These are phyloP conservation scores for Sapajus apella DNA, from an alignment of 2,113 vertebrate species.

Conservation along the genomic window DNA sequence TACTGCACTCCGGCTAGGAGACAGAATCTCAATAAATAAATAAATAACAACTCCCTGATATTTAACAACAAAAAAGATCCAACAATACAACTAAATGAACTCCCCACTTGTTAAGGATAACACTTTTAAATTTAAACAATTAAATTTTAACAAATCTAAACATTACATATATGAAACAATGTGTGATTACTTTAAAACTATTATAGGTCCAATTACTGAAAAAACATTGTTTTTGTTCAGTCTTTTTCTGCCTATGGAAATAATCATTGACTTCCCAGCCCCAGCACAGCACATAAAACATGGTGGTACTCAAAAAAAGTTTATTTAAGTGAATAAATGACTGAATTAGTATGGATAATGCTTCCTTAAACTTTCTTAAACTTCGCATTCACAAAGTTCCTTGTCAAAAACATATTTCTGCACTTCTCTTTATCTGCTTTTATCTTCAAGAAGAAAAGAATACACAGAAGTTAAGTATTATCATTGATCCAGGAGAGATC, in stretches of 20 bases:
- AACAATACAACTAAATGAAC: neutral
- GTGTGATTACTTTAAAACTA: neutral
- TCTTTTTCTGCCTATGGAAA: neutral
- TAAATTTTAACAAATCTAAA: neutral
- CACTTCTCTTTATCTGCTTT: neutral
- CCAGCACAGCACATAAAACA: neutral
- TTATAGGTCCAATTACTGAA: neutral
- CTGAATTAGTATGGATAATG: neutral
- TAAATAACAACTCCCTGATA: neutral
- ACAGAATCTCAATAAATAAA: neutral
- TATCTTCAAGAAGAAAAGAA: conserved; percentile 26
- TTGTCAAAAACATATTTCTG: neutral
- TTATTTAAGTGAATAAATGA: neutral
- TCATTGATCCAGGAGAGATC: neutral
- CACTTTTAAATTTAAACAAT: neutral
- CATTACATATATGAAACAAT: neutral
- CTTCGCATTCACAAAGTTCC: neutral
- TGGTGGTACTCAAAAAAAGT: neutral
- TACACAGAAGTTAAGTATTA: neutral
- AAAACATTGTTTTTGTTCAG: neutral
- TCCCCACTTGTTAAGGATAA: neutral
- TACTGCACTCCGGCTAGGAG: too few species aligned
- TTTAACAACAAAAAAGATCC: neutral
- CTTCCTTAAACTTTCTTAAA: neutral
- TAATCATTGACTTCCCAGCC: neutral